A percentile compares a stretch with the other conserved stretches of the same genome.
These are phyloP conservation scores for Aporophyla nigra DNA, from an alignment of 2,888 invertebrate genomes.

Conservation along the genomic window DNA sequence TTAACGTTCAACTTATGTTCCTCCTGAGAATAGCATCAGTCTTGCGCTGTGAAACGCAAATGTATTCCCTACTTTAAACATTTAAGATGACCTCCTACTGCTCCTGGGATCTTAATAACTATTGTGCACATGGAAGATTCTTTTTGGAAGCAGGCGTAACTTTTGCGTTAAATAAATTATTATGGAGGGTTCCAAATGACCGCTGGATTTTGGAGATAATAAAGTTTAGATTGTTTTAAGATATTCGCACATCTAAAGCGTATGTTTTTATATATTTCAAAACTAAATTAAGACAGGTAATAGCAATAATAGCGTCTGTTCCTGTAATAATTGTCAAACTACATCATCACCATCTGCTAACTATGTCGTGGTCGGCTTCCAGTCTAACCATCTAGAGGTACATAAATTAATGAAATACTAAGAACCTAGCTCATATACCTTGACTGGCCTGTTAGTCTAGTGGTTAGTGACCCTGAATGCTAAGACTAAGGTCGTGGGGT, in stretches of 20 bases:
- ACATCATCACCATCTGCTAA: neutral
- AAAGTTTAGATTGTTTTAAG: too few relatives aligned
- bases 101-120: constrained; percentile 6
- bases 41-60: constrained; percentile 6
- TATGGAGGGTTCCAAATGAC: too few relatives aligned
- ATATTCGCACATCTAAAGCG: neutral
- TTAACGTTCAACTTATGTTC: constrained; percentile 1
- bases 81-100: constrained; percentile 19
- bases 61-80: constrained; percentile 15
- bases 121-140: neutral
- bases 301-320: neutral
- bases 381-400: neutral
- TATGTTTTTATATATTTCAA: neutral
- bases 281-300: neutral
- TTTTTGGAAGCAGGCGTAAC: neutral
- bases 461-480: too few relatives aligned
- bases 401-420: neutral
- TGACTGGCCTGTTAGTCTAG: too few relatives aligned
- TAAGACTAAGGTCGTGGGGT: too few relatives aligned
- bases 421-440: too few relatives aligned
- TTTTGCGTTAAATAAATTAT: neutral
- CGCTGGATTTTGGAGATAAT: too few relatives aligned
- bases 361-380: neutral
- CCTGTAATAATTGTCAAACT: neutral
- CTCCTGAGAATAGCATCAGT: constrained; percentile 22